Base-by-base conservation (phyloP, 2,797 vertebrate genomes). In the Poecilia picta region DNA sequence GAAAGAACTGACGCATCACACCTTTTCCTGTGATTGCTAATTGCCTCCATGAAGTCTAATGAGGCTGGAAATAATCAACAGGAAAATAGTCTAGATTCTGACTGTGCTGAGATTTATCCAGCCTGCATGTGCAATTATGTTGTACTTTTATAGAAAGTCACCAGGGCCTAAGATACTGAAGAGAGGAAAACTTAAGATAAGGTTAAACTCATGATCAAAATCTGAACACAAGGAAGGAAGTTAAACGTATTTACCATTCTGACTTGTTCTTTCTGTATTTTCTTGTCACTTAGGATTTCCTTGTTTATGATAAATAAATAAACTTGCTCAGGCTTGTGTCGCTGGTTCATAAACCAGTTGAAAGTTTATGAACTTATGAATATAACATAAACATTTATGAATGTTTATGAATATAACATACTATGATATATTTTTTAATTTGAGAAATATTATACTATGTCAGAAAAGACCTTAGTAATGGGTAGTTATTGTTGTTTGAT, bases 1-100 rank as follows among this genome's bases (percentile, higher is more conserved):
- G 77, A 72, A 43, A 41, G 46, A 71, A 62, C 81, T 78, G 78
- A 88, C 68, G 78, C 36, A 62, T 81, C 72, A 64, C 73, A 85
- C 75, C 45, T 81, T 82, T 84, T 79, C 5, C 59, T 64, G 25
- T 31, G 33, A 81, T 62, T 78, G 79, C 53, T 36, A 80, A 84
- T 76, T 86, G 72, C 64, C 80, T 89, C 71, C 3, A 43, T 20
- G 78, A 78, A 79, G 53, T 86, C 79, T 86, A 68, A 68, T 23
- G 64, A 89, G 84, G 15, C 85, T 82, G 66, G 81, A 91, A 88
- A 87, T 80, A 85, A 85, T 89, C 78, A 87, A 77, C 41, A 72
- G 64, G 73, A 83, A 88, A 88, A 88, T 83, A 74, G 88, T 83
- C 28, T 47, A 57, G 7, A 5, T 66, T 72, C 74, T n/a, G 78